phyloP scores from a whole-genome alignment of 1,140 invertebrate genomes.

The Thaumatotibia leucotreta region DNA sequence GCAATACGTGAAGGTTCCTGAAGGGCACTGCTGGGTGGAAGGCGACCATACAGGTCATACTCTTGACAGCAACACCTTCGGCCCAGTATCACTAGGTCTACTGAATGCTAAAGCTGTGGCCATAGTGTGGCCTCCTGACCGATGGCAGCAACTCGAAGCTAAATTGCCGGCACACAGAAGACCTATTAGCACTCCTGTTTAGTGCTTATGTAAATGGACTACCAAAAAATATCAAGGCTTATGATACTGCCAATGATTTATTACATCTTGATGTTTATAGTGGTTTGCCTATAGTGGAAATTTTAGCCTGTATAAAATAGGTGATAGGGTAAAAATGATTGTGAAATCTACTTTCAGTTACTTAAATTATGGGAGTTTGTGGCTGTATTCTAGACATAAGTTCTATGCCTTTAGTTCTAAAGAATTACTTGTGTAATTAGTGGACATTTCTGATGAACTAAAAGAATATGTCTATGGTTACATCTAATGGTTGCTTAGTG shows the following conservation, averaged over 20 bases:
- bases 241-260: background rate
- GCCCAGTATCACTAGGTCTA: conserved; percentile 90
- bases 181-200: conserved; percentile 59
- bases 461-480: background rate
- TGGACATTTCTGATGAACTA: too few species aligned
- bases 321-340: conserved; percentile 6
- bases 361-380: background rate
- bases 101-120: conserved; percentile 90
- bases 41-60: conserved; percentile 91
- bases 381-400: background rate
- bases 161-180: conserved; percentile 78
- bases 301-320: background rate
- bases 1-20: conserved; percentile 84
- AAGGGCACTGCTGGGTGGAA: conserved; percentile 96
- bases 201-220: conserved; percentile 7
- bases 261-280: background rate
- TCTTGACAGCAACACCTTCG: conserved; percentile 94
- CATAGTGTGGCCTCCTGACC: conserved; percentile 93
- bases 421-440: background rate
- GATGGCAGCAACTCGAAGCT: conserved; percentile 85
- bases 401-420: background rate
- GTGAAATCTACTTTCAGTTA: background rate
- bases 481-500: too few species aligned
- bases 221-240: background rate
- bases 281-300: background rate